phyloP scores from a whole-genome alignment of 2,797 vertebrate species.

The Gadopsis bispinosus region DNA sequence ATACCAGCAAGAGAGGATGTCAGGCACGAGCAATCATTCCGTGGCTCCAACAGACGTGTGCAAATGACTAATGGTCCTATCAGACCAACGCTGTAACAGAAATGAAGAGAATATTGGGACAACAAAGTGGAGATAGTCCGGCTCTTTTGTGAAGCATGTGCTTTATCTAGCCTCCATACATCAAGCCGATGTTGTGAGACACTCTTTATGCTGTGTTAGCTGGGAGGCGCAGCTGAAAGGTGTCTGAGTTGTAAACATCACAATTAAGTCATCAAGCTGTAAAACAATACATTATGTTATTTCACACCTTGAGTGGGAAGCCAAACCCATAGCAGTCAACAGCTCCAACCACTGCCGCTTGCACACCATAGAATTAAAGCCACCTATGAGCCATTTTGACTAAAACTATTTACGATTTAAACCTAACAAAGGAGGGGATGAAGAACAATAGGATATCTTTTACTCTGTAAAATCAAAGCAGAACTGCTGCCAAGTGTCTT shows the following conservation, averaged over 20 bases:
- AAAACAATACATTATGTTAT: neutral
- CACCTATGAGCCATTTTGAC: neutral
- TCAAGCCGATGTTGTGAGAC: slow-evolving; percentile 72
- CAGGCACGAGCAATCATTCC: slow-evolving; percentile 71
- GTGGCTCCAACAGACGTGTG: slow-evolving; percentile 54
- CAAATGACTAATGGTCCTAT: slow-evolving; percentile 77
- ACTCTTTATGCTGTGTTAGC: slow-evolving; percentile 34
- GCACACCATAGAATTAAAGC: neutral
- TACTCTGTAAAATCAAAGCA: slow-evolving; percentile 8
- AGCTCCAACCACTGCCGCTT: neutral
- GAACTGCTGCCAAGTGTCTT: slow-evolving; percentile 19
- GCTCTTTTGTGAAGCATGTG: slow-evolving; percentile 62
- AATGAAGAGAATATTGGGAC: slow-evolving; percentile 74
- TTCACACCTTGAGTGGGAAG: neutral
- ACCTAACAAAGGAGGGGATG: neutral
- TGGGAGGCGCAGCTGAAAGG: slow-evolving; percentile 31
- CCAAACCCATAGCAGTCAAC: neutral
- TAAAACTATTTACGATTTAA: neutral
- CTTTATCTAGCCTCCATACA: slow-evolving; percentile 66
- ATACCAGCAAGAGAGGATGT: slow-evolving; percentile 68
- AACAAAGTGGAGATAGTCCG: slow-evolving; percentile 70
- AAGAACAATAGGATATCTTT: slow-evolving; percentile 5
- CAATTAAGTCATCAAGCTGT: slow-evolving; percentile 41
- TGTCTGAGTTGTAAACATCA: slow-evolving; percentile 48
- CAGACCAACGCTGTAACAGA: slow-evolving; percentile 60